Base-by-base conservation (phyloP, 2,888 invertebrate genomes). In the Steinernema hermaphroditum region DNA sequence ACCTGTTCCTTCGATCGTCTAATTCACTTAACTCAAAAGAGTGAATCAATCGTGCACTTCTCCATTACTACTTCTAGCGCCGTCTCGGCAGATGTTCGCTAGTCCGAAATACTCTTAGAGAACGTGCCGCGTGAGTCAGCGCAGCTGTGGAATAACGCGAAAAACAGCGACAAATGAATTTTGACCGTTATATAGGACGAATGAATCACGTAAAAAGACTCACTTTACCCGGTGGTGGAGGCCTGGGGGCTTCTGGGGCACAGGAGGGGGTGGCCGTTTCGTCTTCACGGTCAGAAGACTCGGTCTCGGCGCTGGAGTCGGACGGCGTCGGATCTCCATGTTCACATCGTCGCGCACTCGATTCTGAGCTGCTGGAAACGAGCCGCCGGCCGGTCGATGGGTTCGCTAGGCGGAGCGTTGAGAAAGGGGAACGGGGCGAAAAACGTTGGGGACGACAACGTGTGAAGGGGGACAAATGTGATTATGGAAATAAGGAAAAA, bases 21-120 rank as follows among this genome's bases (percentile, higher is more conserved):
- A 24, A 54, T 54, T 54, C 27, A 54, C 22, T 46, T 46, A 16
- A 19, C 46, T 6, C 4, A 6, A 54, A 24, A 8, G 54, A 54
- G 27, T 54, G 24, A 54, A 22, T 54, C 27, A 24, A 49, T 49
- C 54, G 27, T 54, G 54, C 54, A 54, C 54, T 54, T 54, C 54
- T 54, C 27, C 16, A 54, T 54, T 22, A 27, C 27, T 22, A 27
- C 54, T 14, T 22, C 24, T 22, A 27, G 54, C 27, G 19, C 12
- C 41, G 41, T n/a, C 41, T 41, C 49, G 27, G 54, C 54, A 54
- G 54, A 54, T 54, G 54, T 37, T 14, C 54, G 54, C 54, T 24
- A 54, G 19, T 54, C 54, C 27, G 6, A 54, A 54, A 54, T 54
- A 54, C 54, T 22, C 54, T 16, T 54, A 54, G n/a, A 24, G 2